phyloP scores from a whole-genome alignment of 1,140 invertebrate genomes.

The Drosophila setifemur region DNA sequence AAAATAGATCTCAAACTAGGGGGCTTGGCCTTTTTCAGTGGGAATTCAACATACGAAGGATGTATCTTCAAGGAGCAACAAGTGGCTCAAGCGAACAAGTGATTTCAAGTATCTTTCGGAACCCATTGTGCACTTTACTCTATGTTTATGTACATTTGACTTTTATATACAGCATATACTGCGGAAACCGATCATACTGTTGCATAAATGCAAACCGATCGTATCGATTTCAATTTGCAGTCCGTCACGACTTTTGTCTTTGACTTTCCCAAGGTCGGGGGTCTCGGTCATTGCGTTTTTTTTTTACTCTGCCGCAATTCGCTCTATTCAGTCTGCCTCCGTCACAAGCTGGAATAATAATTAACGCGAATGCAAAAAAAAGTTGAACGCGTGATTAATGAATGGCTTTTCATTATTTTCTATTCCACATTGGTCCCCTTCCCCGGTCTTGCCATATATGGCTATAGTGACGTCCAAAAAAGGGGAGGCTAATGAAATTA shows the following conservation, averaged over 20 bases:
- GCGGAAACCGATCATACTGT: slow-evolving; percentile 13
- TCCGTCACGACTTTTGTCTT: slow-evolving; percentile 41
- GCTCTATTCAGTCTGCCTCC: slow-evolving; percentile 17
- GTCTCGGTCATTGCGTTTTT: slow-evolving; percentile 66
- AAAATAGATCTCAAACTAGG: slow-evolving; percentile 16
- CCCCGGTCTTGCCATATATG: neutral
- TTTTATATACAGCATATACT: neutral
- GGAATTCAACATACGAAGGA: slow-evolving; percentile 2
- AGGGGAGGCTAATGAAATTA: slow-evolving; percentile 11
- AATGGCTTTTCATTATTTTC: slow-evolving; percentile 48
- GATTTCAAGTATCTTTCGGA: neutral
- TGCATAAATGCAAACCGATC: slow-evolving; percentile 31
- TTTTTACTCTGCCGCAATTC: slow-evolving; percentile 27
- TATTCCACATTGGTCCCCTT: neutral
- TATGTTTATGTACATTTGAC: neutral
- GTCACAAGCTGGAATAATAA: slow-evolving; percentile 59
- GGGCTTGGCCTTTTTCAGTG: slow-evolving; percentile 18
- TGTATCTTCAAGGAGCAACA: slow-evolving; percentile 14
- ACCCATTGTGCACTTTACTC: neutral
- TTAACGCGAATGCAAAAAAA: slow-evolving; percentile 71
- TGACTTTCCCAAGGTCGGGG: slow-evolving; percentile 64
- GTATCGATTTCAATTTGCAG: slow-evolving; percentile 11
- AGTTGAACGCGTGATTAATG: slow-evolving; percentile 63
- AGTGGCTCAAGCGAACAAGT: slow-evolving; percentile 6
- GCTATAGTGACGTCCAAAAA: slow-evolving; percentile 13